These are phyloP conservation scores for Odocoileus hemionus DNA, from an alignment of 2,113 vertebrate species.

Conservation along the genomic window DNA sequence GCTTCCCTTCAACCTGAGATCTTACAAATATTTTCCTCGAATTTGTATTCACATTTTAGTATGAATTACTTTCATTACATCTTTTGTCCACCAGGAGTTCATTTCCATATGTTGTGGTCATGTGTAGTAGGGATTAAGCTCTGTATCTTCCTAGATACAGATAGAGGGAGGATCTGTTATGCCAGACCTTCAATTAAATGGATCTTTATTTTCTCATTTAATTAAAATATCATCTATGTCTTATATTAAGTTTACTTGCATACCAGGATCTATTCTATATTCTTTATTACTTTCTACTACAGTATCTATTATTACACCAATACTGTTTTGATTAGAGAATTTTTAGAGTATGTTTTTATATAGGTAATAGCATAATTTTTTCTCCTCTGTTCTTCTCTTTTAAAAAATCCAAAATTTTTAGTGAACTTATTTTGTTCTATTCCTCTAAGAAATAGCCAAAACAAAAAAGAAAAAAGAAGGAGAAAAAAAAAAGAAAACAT, in stretches of 20 bases:
- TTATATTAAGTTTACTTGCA: background rate
- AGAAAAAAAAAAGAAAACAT: background rate
- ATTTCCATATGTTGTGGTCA: background rate
- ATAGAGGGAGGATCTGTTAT: background rate
- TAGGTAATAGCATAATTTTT: background rate
- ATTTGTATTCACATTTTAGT: background rate
- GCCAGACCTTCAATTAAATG: background rate
- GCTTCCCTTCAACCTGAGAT: background rate
- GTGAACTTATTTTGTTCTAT: background rate
- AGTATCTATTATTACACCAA: background rate
- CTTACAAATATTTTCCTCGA: background rate
- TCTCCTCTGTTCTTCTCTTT: background rate
- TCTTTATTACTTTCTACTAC: background rate
- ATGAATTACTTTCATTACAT: background rate
- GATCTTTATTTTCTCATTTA: background rate
- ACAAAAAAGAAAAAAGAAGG: background rate
- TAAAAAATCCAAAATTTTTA: background rate
- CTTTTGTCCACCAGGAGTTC: background rate
- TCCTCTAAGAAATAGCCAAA: background rate
- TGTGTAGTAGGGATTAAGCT: background rate
- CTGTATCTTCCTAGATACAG: background rate
- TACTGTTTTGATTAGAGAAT: conserved; percentile 12
- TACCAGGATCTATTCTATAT: background rate
- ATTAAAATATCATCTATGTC: background rate
- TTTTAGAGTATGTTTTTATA: background rate